Percentiles rank a stretch among this genome's conserved stretches.
phyloP scores from a whole-genome alignment of 2,888 invertebrate genomes.

The Mesodorylaimus sp. region DNA sequence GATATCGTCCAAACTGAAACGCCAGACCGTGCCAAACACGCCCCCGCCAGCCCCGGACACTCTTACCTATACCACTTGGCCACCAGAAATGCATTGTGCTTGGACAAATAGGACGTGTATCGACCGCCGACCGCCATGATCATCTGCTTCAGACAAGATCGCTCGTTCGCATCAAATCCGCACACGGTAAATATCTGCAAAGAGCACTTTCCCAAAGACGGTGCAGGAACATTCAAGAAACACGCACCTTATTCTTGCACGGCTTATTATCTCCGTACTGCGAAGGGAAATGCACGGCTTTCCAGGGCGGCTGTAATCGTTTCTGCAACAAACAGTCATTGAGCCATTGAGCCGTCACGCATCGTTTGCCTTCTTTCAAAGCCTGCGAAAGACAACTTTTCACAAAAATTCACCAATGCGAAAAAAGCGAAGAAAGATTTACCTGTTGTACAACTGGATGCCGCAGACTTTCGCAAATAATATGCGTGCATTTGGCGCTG shows the following conservation, averaged over 20 bases:
- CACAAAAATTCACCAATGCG: background rate
- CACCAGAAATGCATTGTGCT: conserved; percentile 38
- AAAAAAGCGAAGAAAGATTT: conserved; percentile 12
- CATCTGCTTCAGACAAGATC: conserved; percentile 60
- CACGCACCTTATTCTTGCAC: conserved; percentile 33
- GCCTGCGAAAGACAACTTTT: conserved; percentile 16
- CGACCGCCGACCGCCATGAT: conserved; percentile 66
- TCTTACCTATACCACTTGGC: conserved; percentile 33
- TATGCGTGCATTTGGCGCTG: conserved; percentile 68
- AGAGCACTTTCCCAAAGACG: conserved; percentile 3
- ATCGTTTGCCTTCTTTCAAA: conserved; percentile 34
- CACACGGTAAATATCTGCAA: conserved; percentile 54
- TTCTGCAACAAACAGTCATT: conserved; percentile 70
- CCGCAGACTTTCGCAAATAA: conserved; percentile 70
- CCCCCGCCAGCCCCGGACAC: background rate
- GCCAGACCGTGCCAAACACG: no score
- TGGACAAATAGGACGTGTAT: conserved; percentile 43
- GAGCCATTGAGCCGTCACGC: conserved; percentile 70
- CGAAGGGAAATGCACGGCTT: conserved; percentile 67
- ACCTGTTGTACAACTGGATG: conserved; percentile 74
- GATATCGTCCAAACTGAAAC: conserved; percentile 46
- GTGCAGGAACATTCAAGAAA: background rate
- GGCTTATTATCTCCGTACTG: conserved; percentile 29
- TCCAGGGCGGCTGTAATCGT: conserved; percentile 75
- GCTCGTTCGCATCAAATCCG: conserved; percentile 73